Conservation (phyloP, 2,113 vertebrate genomes). For the Oplegnathus fasciatus region DNA sequence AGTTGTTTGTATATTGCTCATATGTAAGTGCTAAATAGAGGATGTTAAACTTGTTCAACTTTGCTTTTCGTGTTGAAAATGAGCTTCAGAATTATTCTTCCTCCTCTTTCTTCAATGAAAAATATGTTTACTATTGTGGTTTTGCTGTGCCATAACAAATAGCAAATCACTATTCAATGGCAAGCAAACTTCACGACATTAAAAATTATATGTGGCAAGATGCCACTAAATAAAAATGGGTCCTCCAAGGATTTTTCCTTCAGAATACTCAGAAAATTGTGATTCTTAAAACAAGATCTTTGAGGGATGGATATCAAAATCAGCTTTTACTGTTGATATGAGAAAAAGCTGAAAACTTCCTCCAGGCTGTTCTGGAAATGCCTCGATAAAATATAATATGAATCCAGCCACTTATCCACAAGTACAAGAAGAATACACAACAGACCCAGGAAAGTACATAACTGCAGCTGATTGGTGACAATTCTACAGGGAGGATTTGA, state of each 20-base stretch:
- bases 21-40: neutral
- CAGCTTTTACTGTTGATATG: neutral
- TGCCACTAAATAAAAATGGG: neutral
- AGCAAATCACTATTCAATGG: neutral
- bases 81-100: no score
- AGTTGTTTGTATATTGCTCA: neutral
- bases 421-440: neutral
- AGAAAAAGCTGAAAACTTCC: neutral
- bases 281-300: neutral
- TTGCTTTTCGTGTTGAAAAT: no score
- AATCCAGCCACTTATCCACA: neutral
- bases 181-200: neutral
- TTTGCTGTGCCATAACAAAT: neutral
- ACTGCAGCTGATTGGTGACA: constrained; percentile 24
- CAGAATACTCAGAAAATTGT: neutral
- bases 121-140: no score
- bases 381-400: neutral
- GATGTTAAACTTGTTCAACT: no score
- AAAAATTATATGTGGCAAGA: neutral
- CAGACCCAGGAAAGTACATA: neutral
- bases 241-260: neutral
- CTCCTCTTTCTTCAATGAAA: no score
- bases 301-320: neutral
- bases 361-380: neutral
- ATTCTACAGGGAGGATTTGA: neutral